Evolutionary conservation across 2,113 vertebrate genomes (phyloP).

Genomic region (Phaetusa simplex): DNA sequence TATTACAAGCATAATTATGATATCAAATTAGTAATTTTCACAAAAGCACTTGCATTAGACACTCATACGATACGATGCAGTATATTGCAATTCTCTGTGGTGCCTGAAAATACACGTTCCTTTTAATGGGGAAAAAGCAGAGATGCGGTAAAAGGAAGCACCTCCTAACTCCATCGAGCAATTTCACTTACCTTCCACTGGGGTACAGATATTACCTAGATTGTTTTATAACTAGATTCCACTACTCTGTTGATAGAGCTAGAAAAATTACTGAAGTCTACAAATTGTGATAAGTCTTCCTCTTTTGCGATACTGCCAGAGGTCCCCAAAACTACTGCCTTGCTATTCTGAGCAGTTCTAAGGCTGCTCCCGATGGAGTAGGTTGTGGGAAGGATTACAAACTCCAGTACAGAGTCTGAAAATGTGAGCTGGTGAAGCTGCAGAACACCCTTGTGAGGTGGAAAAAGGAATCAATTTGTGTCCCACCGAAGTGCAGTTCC

Average conservation of each 20-base stretch:
- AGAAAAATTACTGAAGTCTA: background rate
- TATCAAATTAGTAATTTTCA: constrained; percentile 76
- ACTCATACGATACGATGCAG: constrained; percentile 7
- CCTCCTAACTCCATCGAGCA: background rate
- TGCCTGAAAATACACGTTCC: constrained; percentile 47
- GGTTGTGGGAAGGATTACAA: background rate
- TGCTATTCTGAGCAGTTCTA: background rate
- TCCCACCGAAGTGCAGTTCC: background rate
- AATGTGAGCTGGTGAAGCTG: background rate
- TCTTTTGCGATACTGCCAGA: background rate
- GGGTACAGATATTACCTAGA: background rate
- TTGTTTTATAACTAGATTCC: background rate
- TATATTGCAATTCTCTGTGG: constrained; percentile 51
- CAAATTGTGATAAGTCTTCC: background rate
- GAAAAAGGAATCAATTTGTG: background rate
- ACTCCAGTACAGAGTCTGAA: background rate
- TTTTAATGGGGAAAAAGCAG: constrained; percentile 46
- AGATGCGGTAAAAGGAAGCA: constrained; percentile 33
- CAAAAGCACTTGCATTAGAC: constrained; percentile 68
- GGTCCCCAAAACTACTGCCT: background rate
- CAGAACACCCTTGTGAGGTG: background rate
- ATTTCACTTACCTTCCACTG: background rate
- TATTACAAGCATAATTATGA: constrained; percentile 71
- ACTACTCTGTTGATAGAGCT: background rate
- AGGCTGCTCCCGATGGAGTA: background rate